Evolutionary conservation across 2,888 invertebrate species (phyloP), one percentile per base, ranked within the genome.

Genomic region (Seira sanloemensis): DNA sequence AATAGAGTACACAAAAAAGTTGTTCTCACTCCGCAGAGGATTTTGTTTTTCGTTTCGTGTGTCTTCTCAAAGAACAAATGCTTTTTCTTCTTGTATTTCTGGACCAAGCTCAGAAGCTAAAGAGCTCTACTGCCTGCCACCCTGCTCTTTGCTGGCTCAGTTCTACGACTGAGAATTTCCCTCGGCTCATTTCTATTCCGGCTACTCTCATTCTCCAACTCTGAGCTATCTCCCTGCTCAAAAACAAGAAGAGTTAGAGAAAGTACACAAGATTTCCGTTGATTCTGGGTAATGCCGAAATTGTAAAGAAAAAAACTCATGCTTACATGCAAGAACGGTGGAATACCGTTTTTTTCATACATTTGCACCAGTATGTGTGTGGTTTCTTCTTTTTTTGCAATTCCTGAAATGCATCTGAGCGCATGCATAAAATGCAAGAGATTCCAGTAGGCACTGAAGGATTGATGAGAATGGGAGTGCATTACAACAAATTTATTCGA

Each of bases 111-210:
- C 82, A 77, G 77, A 68, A 73, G 83, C 74, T 65, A 83, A n/a
- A n/a, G 83, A 83, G 78, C 83, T 73, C 77, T 66, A 77, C 75
- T 76, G 76, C 76, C 68, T 77, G 66, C 77, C 72, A 82, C 82
- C 77, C 82, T 82, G 77, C 82, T 83, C 83, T 78, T 82, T 78
- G 78, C 78, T 83, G 77, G 73, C 71, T 74, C 83, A 23, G 50
- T 73, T 83, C 27, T 50, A 26, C 78, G 68, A 73, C 72, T 73
- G 62, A 83, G 62, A 19, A 62, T 65, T 58, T 18, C 9, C 58
- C 72, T 73, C 77, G 68, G 26, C 67, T 76, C 58, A 58, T 58
- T 58, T 58, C 58, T 18, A 58, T 58, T n/a, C 18, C 66, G 77
- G 68, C 19, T 69, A 75, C 25, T 37, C 72, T 26, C 54, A 4